Percentiles rank a stretch among this genome's conserved stretches.
phyloP scores from a whole-genome alignment of 2,113 vertebrate genomes.

The Synchiropus splendidus region DNA sequence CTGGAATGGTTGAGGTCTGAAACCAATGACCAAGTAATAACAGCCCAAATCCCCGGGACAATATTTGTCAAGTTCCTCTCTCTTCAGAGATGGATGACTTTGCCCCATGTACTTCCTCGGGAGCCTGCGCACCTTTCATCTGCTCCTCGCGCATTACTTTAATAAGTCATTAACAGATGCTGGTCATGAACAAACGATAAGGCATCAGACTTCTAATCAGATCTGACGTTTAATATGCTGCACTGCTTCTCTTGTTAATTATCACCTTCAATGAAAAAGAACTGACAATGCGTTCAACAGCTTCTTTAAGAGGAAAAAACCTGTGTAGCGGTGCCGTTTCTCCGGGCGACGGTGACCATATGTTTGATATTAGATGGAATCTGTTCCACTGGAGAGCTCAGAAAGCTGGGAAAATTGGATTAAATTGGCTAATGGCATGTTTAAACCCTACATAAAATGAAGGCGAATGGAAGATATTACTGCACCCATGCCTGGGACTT shows the following conservation, averaged over 20 bases:
- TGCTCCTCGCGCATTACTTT: slow-evolving; percentile 52
- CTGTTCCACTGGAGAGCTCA: slow-evolving; percentile 72
- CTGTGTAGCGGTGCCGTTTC: slow-evolving; percentile 42
- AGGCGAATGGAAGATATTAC: slow-evolving; percentile 73
- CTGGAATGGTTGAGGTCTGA: slow-evolving; percentile 47
- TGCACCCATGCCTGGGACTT: slow-evolving; percentile 35
- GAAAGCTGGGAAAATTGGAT: slow-evolving; percentile 74
- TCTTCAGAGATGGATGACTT: slow-evolving; percentile 60
- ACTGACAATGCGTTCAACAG: slow-evolving; percentile 63
- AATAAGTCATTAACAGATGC: slow-evolving; percentile 73
- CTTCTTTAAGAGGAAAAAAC: slow-evolving; percentile 34
- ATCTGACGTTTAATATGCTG: slow-evolving; percentile 74
- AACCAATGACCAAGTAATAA: slow-evolving; percentile 66
- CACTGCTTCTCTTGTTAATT: slow-evolving; percentile 69
- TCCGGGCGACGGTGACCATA: slow-evolving; percentile 62
- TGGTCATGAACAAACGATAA: slow-evolving; percentile 74
- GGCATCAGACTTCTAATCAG: slow-evolving; percentile 70
- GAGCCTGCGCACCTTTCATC: slow-evolving; percentile 47
- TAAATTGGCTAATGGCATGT: slow-evolving; percentile 79
- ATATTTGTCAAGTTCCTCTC: slow-evolving; percentile 58
- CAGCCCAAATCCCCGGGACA: slow-evolving; percentile 59
- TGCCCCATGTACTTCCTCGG: slow-evolving; percentile 36
- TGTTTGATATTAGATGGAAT: slow-evolving; percentile 78
- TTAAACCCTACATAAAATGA: slow-evolving; percentile 75
- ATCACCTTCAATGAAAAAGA: slow-evolving; percentile 54